Evolutionary conservation across 2,888 invertebrate species (phyloP).

Genomic region (Nemotelus nigrinus): DNA sequence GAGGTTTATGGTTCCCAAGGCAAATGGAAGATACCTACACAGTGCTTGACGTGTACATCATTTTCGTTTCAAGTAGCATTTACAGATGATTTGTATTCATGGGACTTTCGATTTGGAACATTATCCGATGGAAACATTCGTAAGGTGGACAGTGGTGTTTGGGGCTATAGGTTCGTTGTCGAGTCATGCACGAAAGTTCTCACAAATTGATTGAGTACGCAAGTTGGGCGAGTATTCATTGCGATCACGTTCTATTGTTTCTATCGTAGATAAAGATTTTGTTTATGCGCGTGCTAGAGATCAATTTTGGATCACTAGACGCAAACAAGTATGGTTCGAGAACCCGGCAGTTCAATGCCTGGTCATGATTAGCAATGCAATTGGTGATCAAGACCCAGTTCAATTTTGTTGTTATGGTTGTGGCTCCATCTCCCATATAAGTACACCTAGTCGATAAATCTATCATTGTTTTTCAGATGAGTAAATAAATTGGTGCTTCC

Average conservation of each 20-base stretch:
- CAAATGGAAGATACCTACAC: slow-evolving; percentile 19
- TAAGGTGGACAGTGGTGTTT: slow-evolving; percentile 10
- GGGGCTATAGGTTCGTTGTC: background rate
- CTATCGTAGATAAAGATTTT: slow-evolving; percentile 23
- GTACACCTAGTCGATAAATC: no score
- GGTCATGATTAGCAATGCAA: background rate
- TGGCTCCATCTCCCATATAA: no score
- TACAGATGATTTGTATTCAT: slow-evolving; percentile 40
- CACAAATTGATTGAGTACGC: slow-evolving; percentile 4
- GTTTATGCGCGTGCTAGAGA: slow-evolving; percentile 36
- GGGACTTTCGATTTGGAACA: slow-evolving; percentile 34
- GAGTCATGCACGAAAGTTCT: slow-evolving; percentile 19
- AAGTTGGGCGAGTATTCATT: slow-evolving; percentile 2
- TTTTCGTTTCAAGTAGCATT: slow-evolving; percentile 9
- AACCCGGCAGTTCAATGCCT: slow-evolving; percentile 10
- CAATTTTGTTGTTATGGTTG: no score
- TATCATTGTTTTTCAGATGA: no score
- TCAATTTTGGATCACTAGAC: slow-evolving; percentile 22
- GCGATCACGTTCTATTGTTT: slow-evolving; percentile 29
- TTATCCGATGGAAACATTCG: slow-evolving; percentile 22
- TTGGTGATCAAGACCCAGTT: background rate
- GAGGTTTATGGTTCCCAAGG: slow-evolving; percentile 20
- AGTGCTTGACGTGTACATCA: slow-evolving; percentile 9
- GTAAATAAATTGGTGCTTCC: no score
- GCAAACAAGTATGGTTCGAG: background rate